Conservation (phyloP, 2,113 vertebrate species). For the Ardeotis arabs region DNA sequence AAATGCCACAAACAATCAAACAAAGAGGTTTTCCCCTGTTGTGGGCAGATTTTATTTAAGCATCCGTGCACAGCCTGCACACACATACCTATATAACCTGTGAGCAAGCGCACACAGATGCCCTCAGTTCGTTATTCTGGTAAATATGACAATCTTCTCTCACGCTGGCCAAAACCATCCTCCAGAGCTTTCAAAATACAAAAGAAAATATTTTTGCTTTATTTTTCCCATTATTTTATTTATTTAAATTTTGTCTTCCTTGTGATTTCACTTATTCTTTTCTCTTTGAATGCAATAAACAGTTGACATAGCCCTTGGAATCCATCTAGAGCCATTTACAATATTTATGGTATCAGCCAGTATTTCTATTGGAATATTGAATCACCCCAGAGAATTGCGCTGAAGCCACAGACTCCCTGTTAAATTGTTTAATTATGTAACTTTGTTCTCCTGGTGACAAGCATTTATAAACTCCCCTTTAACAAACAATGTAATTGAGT, state of each 20-base stretch:
- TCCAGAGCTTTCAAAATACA: not conserved
- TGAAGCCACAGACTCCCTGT: not conserved
- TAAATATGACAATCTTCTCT: not conserved
- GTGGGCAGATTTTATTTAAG: not conserved
- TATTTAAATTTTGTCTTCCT: slow-evolving; percentile 28
- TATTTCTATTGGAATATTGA: slow-evolving; percentile 33
- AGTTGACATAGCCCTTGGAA: slow-evolving; percentile 42
- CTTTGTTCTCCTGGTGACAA: slow-evolving; percentile 1
- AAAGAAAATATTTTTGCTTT: slow-evolving; percentile 55
- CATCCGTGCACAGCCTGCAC: not conserved
- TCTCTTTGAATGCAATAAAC: not conserved
- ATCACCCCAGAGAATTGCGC: slow-evolving; percentile 7
- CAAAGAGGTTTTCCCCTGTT: not conserved
- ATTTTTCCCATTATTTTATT: slow-evolving; percentile 30
- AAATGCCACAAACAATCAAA: not conserved
- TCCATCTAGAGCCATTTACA: slow-evolving; percentile 33
- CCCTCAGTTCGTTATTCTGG: not conserved
- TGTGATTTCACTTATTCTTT: slow-evolving; percentile 5
- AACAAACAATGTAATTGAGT: not conserved
- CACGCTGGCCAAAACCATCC: not conserved
- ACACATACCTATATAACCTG: not conserved
- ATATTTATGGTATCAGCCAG: slow-evolving; percentile 43
- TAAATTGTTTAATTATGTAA: slow-evolving; percentile 15
- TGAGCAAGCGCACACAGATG: not conserved
- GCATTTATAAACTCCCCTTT: not conserved